phyloP scores from a whole-genome alignment of 1,140 invertebrate genomes.

The Bombus pascuorum region DNA sequence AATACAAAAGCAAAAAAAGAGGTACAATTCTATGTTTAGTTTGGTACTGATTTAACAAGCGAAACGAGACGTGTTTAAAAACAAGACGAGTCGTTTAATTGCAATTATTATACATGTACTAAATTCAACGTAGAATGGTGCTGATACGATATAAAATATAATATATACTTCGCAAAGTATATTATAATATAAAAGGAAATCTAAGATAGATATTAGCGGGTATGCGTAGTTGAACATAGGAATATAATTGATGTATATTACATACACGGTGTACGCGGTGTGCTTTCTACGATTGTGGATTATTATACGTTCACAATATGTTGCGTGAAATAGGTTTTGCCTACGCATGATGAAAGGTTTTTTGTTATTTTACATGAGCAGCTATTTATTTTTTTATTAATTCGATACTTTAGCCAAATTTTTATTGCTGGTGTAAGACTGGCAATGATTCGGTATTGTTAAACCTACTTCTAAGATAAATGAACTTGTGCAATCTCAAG shows the following conservation, averaged over 20 bases:
- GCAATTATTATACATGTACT: conserved; percentile 44
- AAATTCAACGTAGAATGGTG: conserved; percentile 73
- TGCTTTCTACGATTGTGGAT: conserved; percentile 63
- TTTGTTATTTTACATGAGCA: not conserved
- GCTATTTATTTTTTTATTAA: conserved; percentile 22
- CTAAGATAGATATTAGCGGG: conserved; percentile 72
- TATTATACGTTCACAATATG: not conserved
- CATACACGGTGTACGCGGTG: conserved; percentile 40
- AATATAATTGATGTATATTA: conserved; percentile 60
- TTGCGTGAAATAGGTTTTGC: not conserved
- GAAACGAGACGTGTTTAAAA: conserved; percentile 37
- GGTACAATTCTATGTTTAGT: conserved; percentile 71
- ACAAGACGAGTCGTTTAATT: conserved; percentile 18
- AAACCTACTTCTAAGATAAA: not conserved
- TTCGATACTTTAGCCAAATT: conserved; percentile 6
- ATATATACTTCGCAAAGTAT: conserved; percentile 69
- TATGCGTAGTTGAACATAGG: conserved; percentile 67
- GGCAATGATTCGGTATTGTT: not conserved
- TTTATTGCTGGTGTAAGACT: not conserved
- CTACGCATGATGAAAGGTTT: not conserved
- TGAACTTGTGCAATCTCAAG: not conserved
- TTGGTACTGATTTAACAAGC: conserved; percentile 58
- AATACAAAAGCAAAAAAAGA: conserved; percentile 30
- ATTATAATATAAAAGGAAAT: conserved; percentile 68
- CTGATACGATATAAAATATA: conserved; percentile 58